Conservation (phyloP, 2,113 vertebrate genomes). For the Ifrita kowaldi region DNA sequence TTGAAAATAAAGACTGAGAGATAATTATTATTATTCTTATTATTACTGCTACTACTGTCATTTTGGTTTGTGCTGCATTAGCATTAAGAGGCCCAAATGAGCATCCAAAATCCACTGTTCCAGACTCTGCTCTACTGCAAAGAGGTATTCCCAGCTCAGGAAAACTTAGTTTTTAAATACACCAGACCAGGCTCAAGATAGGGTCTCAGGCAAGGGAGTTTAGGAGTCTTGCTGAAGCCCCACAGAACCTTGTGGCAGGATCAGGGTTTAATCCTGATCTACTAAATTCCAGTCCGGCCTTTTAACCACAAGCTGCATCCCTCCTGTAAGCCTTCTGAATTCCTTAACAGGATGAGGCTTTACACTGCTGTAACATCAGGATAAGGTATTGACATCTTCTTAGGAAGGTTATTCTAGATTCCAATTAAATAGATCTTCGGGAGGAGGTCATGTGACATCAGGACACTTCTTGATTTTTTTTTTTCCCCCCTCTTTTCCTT, state of each 20-base stretch:
- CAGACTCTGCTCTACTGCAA: not conserved
- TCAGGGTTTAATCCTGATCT: not conserved
- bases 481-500: rapidly evolving
- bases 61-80: slow-evolving; percentile 21
- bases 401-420: not conserved
- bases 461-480: not conserved
- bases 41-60: slow-evolving; percentile 3
- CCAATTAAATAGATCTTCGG: not conserved
- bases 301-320: not conserved
- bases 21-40: slow-evolving; percentile 45
- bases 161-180: not conserved
- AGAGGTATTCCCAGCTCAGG: not conserved
- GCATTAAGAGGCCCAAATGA: not conserved
- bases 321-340: not conserved
- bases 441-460: not conserved
- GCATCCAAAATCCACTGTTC: not conserved
- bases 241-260: not conserved
- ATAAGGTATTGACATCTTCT: not conserved
- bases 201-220: not conserved
- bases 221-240: not conserved
- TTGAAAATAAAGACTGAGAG: slow-evolving; percentile 41
- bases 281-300: not conserved
- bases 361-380: not conserved
- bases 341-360: not conserved
- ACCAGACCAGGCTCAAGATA: not conserved